These are phyloP conservation scores for Columba livia DNA, from an alignment of 2,113 vertebrate genomes.

Conservation along the genomic window DNA sequence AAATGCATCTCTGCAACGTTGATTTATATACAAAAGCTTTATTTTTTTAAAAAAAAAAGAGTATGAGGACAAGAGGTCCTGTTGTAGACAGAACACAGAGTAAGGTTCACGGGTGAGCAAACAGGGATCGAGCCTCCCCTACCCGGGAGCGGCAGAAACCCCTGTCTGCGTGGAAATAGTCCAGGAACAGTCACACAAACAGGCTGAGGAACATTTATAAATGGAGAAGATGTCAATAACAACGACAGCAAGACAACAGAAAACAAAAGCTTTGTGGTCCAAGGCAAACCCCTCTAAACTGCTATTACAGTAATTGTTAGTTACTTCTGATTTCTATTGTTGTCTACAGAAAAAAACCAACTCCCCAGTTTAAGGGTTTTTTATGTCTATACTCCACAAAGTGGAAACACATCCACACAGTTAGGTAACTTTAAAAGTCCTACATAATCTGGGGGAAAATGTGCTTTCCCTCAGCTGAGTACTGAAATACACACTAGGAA, in stretches of 20 bases:
- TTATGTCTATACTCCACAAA: fast-evolving
- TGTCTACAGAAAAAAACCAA: background rate
- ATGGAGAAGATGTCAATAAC: fast-evolving
- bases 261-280: too few species aligned
- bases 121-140: background rate
- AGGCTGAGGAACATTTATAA: fast-evolving
- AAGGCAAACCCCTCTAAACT: fast-evolving
- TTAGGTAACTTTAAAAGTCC: background rate
- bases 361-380: background rate
- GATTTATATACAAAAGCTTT: background rate
- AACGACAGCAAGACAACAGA: background rate
- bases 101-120: background rate
- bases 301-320: fast-evolving
- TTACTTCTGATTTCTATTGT: too few species aligned
- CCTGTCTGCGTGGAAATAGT: fast-evolving
- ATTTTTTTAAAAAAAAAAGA: background rate
- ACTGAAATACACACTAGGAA: background rate
- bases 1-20: fast-evolving
- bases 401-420: background rate
- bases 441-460: background rate
- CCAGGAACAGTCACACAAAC: too few species aligned
- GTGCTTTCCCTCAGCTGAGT: background rate
- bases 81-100: fast-evolving
- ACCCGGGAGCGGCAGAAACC: background rate
- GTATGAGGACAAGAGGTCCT: fast-evolving